A percentile compares a stretch with the other conserved stretches of the same genome.
phyloP scores from a whole-genome alignment of 2,888 invertebrate species.

The Escarpia spicata region DNA sequence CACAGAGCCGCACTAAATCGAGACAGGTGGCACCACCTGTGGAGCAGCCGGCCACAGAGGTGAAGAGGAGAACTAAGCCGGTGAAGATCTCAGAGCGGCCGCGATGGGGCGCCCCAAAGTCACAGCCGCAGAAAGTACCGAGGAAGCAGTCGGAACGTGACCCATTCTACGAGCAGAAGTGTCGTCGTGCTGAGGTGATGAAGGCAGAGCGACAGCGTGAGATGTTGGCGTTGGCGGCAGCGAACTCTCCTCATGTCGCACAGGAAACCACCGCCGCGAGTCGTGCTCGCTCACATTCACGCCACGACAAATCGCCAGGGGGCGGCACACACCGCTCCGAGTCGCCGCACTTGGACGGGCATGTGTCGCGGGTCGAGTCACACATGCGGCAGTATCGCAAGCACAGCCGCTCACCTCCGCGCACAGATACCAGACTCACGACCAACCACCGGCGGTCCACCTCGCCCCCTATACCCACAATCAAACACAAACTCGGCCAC shows the following conservation, averaged over 20 bases:
- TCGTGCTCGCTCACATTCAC: slow-evolving; percentile 31
- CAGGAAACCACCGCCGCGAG: slow-evolving; percentile 24
- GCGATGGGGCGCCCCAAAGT: slow-evolving; percentile 54
- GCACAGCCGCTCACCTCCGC: slow-evolving; percentile 22
- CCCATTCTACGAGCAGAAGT: slow-evolving; percentile 51
- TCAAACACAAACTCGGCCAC: slow-evolving; percentile 31
- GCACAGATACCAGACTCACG: background rate
- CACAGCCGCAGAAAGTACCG: slow-evolving; percentile 42
- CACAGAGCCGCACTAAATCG: slow-evolving; percentile 26
- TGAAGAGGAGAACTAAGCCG: slow-evolving; percentile 34
- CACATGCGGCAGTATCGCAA: slow-evolving; percentile 13
- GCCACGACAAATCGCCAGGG: background rate
- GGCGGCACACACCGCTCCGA: slow-evolving; percentile 18
- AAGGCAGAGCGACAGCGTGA: slow-evolving; percentile 51
- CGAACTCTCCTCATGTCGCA: slow-evolving; percentile 17
- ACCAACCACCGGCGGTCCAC: slow-evolving; percentile 13
- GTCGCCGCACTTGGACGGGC: slow-evolving; percentile 14
- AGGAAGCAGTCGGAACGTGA: slow-evolving; percentile 61
- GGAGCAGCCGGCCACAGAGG: background rate
- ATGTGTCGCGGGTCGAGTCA: slow-evolving; percentile 1
- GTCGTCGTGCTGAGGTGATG: slow-evolving; percentile 47
- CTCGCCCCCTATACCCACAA: slow-evolving; percentile 39
- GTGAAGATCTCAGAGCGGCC: slow-evolving; percentile 39
- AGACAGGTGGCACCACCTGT: slow-evolving; percentile 27
- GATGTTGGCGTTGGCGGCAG: slow-evolving; percentile 49